Base-by-base conservation (phyloP, 2,797 vertebrate species). In the Malurus leucopterus region DNA sequence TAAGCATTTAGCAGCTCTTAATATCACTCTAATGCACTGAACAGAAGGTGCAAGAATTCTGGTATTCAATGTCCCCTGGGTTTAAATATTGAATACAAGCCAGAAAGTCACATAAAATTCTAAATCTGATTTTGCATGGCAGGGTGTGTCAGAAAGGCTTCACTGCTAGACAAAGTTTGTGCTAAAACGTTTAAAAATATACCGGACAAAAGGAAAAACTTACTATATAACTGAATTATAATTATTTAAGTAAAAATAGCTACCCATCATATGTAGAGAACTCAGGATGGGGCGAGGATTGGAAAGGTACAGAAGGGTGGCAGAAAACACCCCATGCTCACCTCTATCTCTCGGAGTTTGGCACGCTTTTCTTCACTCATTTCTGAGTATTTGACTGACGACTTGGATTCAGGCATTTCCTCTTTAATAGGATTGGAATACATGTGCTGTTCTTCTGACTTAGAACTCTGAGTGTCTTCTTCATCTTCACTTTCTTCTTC, bases 331-430 rank as follows among this genome's bases (percentile, higher is more conserved):
- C 46, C 30, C 24, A 38, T 5, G 62, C 94, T 86, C 89, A 99
- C 99, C 98, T 99, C 99, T 58, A 99, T 99, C 93, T 99, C 99
- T 94, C 99, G 92, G 58, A 99, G 98, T 92, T 99, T 99, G 79
- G 98, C 98, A 84, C 99, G 98, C 88, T 99, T 99, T 91, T 99
- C 99, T 93, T 99, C 99, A 68, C 98, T 99, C 98, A 99, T 99
- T 97, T 99, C 99, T 22, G 98, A 98, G 34, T 98, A 98, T 80
- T 99, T 99, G 50, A 96, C 85, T 9, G 97, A 97, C 18, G 97
- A 97, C 89, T 98, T 99, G 13, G 96, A 95, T 75, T 99, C 99
- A 0, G 98, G 88, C 86, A 98, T 98, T 44, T 98, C 98, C 81
- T 99, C 99, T 97, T 97, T 98, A 81, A 98, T 96, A 54, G 98